phyloP scores from a whole-genome alignment of 1,140 invertebrate species.

The Bombus superbus region DNA sequence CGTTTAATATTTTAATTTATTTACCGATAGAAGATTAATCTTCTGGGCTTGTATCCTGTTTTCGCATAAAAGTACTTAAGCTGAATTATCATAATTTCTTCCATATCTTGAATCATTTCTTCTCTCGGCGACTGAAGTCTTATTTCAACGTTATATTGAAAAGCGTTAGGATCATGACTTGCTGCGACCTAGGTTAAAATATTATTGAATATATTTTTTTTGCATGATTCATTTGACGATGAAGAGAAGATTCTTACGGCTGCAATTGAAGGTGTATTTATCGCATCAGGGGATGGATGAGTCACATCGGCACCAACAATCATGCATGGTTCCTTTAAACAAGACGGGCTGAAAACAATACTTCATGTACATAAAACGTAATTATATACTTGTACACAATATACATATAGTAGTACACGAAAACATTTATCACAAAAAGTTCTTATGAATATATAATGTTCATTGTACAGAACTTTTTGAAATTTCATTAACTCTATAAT shows the following conservation, averaged over 20 bases:
- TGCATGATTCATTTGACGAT: background rate
- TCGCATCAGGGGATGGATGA: conserved; percentile 90
- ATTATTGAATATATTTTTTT: background rate
- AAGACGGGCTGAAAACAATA: conserved; percentile 67
- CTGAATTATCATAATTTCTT: conserved; percentile 86
- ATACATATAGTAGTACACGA: too few species aligned
- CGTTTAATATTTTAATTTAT: conserved; percentile 17
- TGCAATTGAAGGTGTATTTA: conserved; percentile 90
- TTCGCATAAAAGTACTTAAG: conserved; percentile 82
- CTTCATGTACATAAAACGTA: background rate
- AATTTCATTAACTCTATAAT: too few species aligned
- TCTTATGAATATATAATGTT: too few species aligned
- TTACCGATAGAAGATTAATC: conserved; percentile 88
- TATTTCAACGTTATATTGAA: conserved; percentile 88
- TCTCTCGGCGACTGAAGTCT: conserved; percentile 86
- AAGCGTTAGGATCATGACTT: conserved; percentile 85
- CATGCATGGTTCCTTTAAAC: conserved; percentile 83
- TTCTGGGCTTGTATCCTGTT: conserved; percentile 82
- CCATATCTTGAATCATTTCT: conserved; percentile 91
- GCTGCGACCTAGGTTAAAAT: conserved; percentile 84
- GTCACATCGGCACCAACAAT: conserved; percentile 95
- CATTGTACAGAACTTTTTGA: too few species aligned
- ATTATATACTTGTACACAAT: too few species aligned
- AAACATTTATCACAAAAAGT: too few species aligned
- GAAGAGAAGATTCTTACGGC: conserved; percentile 82